Evolutionary conservation across 2,797 vertebrate species (phyloP).

Genomic region (Lutjanus campechanus): DNA sequence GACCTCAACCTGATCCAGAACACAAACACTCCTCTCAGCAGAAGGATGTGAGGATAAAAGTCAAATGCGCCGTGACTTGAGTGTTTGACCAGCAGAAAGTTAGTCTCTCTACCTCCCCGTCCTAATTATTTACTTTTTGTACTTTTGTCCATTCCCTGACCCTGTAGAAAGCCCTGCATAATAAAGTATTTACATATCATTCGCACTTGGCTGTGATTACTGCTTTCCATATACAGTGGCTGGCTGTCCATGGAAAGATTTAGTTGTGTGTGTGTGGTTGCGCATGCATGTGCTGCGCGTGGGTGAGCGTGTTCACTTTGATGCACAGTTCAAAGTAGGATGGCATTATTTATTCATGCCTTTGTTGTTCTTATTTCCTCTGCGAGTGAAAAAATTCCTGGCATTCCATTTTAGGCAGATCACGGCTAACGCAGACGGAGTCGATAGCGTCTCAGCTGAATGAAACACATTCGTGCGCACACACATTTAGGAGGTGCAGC

Average conservation of each 20-base stretch:
- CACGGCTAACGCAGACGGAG: slow-evolving; percentile 64
- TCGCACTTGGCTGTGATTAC: slow-evolving; percentile 59
- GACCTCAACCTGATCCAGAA: slow-evolving; percentile 54
- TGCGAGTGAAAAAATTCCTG: slow-evolving; percentile 74
- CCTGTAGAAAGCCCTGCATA: slow-evolving; percentile 50
- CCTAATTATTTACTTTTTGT: slow-evolving; percentile 57
- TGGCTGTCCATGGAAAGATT: slow-evolving; percentile 42
- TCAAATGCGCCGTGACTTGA: slow-evolving; percentile 40
- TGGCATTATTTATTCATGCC: slow-evolving; percentile 86
- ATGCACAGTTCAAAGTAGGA: slow-evolving; percentile 85
- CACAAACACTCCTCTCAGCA: slow-evolving; percentile 41
- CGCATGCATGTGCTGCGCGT: slow-evolving; percentile 26
- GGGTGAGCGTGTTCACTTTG: slow-evolving; percentile 79
- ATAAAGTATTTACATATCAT: slow-evolving; percentile 68
- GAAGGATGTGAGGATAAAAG: slow-evolving; percentile 43
- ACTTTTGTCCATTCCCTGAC: slow-evolving; percentile 54
- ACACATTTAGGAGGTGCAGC: slow-evolving; percentile 52
- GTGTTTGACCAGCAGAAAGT: slow-evolving; percentile 52
- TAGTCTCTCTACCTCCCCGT: background rate
- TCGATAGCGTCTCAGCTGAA: slow-evolving; percentile 60
- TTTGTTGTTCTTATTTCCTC: slow-evolving; percentile 86
- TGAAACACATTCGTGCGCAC: slow-evolving; percentile 35
- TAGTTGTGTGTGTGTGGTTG: slow-evolving; percentile 20
- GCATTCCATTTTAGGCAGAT: slow-evolving; percentile 77
- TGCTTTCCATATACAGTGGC: slow-evolving; percentile 57